Evolutionary conservation across 2,797 vertebrate genomes (phyloP), one percentile per base, ranked within the genome.

Genomic region (Sebastes itinus): DNA sequence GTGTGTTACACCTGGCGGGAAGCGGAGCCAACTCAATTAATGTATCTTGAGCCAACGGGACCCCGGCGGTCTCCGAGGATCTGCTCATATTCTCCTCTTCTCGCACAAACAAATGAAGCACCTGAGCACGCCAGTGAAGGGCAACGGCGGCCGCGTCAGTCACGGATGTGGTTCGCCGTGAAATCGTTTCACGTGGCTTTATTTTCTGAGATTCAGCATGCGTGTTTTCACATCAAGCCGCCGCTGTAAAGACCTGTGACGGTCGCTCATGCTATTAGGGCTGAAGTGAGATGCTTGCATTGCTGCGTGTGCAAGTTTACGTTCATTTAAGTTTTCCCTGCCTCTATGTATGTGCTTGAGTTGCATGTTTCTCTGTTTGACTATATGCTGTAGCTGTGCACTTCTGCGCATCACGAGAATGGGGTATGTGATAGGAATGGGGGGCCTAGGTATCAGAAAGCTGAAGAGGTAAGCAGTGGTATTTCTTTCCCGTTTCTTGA

Each of bases 11-110:
- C 89, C 90, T 87, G 86, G 66, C 69, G 84, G 84, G 68, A 87
- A 80, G 71, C 33, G 1, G 72, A 85, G 89, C 88, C 88, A 87
- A 92, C 87, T 88, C 86, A 92, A 88, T 94, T 93, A 90, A 90
- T 90, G 78, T 58, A 72, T 91, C 85, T 84, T 54, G 74, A 90
- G 85, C 73, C 85, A 20, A 74, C 30, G 86, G 86, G 89, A 87
- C 61, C 35, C 35, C 0, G 16, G 30, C 12, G 0, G 76, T 84
- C 90, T 90, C 87, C 0, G 69, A 88, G 89, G 91, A 77, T 81
- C 66, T 42, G 64, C 78, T 81, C 76, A 38, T 76, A 75, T 82
- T 86, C 84, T 70, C 42, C 56, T 61, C 74, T 69, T 75, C 81
- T 56, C 62, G 12, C 77, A 54, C 81, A 91, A 92, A 92, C 89